Conservation (phyloP, 1,140 invertebrate species). For the Streblospio benedicti region DNA sequence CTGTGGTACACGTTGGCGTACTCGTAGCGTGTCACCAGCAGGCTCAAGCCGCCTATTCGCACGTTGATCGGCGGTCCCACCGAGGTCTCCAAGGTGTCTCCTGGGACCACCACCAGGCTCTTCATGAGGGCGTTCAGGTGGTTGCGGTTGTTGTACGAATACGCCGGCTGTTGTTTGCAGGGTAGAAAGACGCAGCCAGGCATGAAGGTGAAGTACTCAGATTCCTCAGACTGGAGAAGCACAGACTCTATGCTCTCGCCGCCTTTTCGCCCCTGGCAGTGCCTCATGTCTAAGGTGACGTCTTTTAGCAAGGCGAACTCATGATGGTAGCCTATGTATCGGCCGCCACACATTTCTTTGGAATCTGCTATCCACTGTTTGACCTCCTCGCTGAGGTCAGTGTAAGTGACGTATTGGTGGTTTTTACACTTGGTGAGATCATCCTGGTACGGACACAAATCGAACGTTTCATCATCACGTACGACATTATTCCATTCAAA, state of each 20-base stretch:
- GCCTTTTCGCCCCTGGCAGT: constrained; percentile 14
- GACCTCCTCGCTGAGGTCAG: too few species aligned
- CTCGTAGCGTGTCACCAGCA: constrained; percentile 32
- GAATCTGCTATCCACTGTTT: background rate
- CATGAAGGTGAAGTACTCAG: constrained; percentile 25
- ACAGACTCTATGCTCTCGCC: constrained; percentile 32
- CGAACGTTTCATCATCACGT: too few species aligned
- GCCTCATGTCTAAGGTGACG: constrained; percentile 10
- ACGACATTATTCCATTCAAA: too few species aligned
- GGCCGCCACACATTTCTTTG: constrained; percentile 1
- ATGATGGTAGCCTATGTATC: constrained; percentile 7
- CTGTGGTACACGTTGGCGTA: constrained; percentile 44
- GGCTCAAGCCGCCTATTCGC: too few species aligned
- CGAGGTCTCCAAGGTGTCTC: background rate
- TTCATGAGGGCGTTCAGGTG: constrained; percentile 25
- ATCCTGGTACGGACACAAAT: too few species aligned
- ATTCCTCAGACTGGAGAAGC: constrained; percentile 28
- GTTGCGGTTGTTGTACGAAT: constrained; percentile 17
- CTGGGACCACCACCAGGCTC: constrained; percentile 8
- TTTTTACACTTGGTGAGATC: too few species aligned
- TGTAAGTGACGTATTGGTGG: too few species aligned
- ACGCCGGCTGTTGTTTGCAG: constrained; percentile 12
- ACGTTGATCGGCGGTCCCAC: constrained; percentile 7
- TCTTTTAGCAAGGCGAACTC: constrained; percentile 11
- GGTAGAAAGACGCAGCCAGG: constrained; percentile 28